Evolutionary conservation across 1,140 invertebrate species (phyloP), one percentile per base, ranked within the genome.

Genomic region (Vanessa atalanta): DNA sequence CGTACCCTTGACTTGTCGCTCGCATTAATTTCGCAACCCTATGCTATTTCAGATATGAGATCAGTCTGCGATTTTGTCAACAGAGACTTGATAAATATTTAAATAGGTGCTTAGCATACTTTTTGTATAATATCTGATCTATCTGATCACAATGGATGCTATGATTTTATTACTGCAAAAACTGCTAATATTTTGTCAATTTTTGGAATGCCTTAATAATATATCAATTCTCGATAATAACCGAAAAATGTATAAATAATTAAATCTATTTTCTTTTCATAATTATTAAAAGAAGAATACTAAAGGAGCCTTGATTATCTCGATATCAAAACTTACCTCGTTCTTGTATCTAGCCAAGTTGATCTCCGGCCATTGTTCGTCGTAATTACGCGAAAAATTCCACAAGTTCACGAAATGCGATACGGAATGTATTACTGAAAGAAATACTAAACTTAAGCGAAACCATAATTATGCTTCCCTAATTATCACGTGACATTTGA

Each of bases 341-440:
- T 91, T 86, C 70, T 78, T 91, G 76, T 90, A 88, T 60, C 60
- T 85, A 20, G 90, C 89, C 70, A 92, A 84, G 76, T 92, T 91
- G 74, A 92, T 89, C 68, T 89, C 88, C 37, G 48, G 64, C 57
- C 75, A 70, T 70, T 76, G 71, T 68, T 90, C 83, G 71, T 92
- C 87, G 80, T 88, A 92, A 16, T 79, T 83, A 57, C 86, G 83
- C 9, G 89, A 91, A 76, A 93, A 93, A 82, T 91, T 93, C 88
- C 88, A 93, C 60, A 91, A 77, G 76, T 93, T 93, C 37, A 86
- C 79, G 63, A 90, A 90, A 79, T 93, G 89, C 8, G 90, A 91
- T 76, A 87, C 81, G 72, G 90, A 93, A 86, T 93, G 91, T 80
- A 90, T 76, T 65, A 91, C 89, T 92, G 86, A 84, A 84, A 70